Evolutionary conservation across 2,113 vertebrate species (phyloP).

Genomic region (rat (Rattus norvegicus)): DNA sequence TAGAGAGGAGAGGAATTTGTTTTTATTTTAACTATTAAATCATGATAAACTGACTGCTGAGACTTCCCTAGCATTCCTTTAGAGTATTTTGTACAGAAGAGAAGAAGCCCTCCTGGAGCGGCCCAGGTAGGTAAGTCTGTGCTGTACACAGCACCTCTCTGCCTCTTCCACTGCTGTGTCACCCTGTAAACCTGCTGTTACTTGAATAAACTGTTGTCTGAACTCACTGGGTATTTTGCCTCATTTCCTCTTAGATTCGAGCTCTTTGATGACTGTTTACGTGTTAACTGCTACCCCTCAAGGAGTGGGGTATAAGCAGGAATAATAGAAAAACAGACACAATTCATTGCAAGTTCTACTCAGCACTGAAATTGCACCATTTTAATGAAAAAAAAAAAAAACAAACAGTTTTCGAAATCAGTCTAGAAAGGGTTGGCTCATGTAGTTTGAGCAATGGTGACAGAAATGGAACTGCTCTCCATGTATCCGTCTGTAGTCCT

Average conservation of each 20-base stretch:
- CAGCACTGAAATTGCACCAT: neutral
- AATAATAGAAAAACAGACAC: neutral
- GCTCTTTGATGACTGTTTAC: neutral
- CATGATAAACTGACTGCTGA: conserved; percentile 32
- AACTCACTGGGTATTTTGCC: conserved; percentile 80
- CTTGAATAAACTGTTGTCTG: conserved; percentile 86
- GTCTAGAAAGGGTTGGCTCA: neutral
- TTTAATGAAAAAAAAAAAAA: conserved; percentile 52
- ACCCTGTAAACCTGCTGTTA: conserved; percentile 81
- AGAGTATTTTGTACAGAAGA: conserved; percentile 16
- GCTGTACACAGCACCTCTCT: conserved; percentile 39
- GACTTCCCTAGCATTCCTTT: conserved; percentile 5
- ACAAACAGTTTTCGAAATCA: neutral
- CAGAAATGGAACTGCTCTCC: neutral
- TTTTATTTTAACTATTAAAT: conserved; percentile 42
- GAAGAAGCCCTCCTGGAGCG: conserved; percentile 34
- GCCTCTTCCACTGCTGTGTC: conserved; percentile 32
- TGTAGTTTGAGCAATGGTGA: neutral
- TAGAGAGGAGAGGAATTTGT: neutral
- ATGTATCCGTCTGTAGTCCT: neutral
- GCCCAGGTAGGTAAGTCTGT: conserved; percentile 82
- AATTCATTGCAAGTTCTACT: neutral
- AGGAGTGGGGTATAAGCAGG: neutral
- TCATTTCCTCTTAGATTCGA: conserved; percentile 78
- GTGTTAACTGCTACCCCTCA: neutral